Base-by-base conservation (phyloP, 2,113 vertebrate genomes). In the Mirounga angustirostris region DNA sequence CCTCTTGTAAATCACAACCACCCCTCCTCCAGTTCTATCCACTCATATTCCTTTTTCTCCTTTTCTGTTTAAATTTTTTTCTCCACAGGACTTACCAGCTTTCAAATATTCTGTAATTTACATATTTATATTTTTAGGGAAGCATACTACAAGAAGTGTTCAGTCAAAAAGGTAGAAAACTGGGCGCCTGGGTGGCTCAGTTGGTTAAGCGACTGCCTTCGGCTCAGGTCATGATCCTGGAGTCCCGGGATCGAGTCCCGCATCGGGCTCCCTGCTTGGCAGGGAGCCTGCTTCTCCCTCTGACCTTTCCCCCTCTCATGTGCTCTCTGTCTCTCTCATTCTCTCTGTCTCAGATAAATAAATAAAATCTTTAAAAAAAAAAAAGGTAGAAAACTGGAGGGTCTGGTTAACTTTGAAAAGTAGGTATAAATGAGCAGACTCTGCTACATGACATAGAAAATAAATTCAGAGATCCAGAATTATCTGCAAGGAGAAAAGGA, bases 1-100 rank as follows among this genome's bases (percentile, higher is more conserved):
- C 12, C 15, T 36, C 10, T 50, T 79, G 18, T 15, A 65, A 86
- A 43, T 28, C 22, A 24, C 19, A 43, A 10, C 0, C 7, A 18
- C 24, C 1, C 7, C 0, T 30, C 36, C 50, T 33, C 1, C n/a
- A 33, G 1, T 67, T 1, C 40, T 14, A 73, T 90, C 4, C 24
- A 5, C 15, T 28, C 12, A 7, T 30, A 15, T 2, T 50, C 22
- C 9, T 12, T 74, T 89, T 61, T 30, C 8, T 6, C 56, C 7
- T 76, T 81, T 86, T 33, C 33, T 43, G 0, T 4, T 50, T 22
- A 54, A 18, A 0, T 21, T 19, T 4, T 59, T 81, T 4, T 59
- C 21, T 82, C 2, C 26, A n/a, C 11, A 82, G 0, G 12, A 26
- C 2, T 61, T 73, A 19, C 2, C 26, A 43, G 3, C 4, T 30